Base-by-base conservation (phyloP, 2,888 invertebrate species). In the Nemotelus pantherinus region DNA sequence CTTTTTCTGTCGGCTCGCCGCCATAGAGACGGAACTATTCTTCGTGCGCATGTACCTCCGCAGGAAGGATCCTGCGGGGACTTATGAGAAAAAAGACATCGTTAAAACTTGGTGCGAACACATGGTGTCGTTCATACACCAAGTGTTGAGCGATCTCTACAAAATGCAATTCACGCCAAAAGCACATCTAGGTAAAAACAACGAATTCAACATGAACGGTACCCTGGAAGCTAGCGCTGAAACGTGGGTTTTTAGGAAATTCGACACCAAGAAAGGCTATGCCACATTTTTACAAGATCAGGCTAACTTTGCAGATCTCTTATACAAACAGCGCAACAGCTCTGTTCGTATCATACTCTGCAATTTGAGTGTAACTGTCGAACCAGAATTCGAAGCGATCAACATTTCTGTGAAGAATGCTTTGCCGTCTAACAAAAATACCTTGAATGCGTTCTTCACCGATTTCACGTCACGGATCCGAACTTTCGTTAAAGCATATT, bases 21-120 rank as follows among this genome's bases (percentile, higher is more conserved):
- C 79, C 41, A 39, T 79, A 6, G 79, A 79, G 55, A 78, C 65
- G 3, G 79, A 79, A 77, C 43, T 79, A 4, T 64, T 78, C 41
- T 78, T 74, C 64, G 74, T 79, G 9, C 78, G 79, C 3, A 48
- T 72, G 10, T 75, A 79, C 53, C 57, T 78, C n/a, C 74, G 77
- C 39, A 78, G 78, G 10, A 9, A 48, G 6, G 64, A 70, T 44
- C 75, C 78, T 7, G 48, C 44, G 10, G 68, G 78, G 65, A 57
- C 45, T 3, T 79, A 78, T 50, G 58, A 75, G 63, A 79, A 78
- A 65, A 63, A 44, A 39, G 79, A 79, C 41, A 74, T 79, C 39
- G 78, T 78, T 47, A 79, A 78, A 55, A 74, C 78, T 5, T 79
- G 79, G 79, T 53, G 53, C 2, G 65, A 79, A 39, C 65, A 75